Evolutionary conservation across 2,797 vertebrate species (phyloP), one percentile per base, ranked within the genome.

Genomic region (Bradypodion ventrale): DNA sequence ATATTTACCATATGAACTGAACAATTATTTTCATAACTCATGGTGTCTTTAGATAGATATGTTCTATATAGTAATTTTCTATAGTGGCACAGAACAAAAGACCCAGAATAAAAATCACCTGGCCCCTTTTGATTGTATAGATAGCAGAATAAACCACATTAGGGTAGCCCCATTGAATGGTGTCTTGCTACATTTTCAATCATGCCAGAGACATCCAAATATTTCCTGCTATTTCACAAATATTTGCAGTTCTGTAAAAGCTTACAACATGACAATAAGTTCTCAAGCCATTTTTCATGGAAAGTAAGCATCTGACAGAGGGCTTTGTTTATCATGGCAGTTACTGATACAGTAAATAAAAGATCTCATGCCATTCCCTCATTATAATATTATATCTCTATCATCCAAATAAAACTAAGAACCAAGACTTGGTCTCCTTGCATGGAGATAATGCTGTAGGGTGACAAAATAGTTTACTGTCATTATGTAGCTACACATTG

Each of bases 261-360:
- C 3, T 65, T 69, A 13, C 32, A 56, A 15, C 49, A 29, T 82
- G 35, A 60, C 70, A 86, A n/a, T 15, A 73, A 78, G 84, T 42
- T 65, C 80, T 83, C 40, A n/a, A 66, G 10, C 59, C 8, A 23
- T 77, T 29, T 32, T 75, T 90, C 81, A 81, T 75, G 46, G 60
- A 79, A 79, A 19, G 42, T 35, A 56, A 73, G 56, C 44, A 44
- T 62, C 68, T 78, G 8, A 60, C 40, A n/a, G n/a, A n/a, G n/a
- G 7, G 21, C 25, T 27, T 23, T 42, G 6, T 2, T 35, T 56
- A 60, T 40, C 6, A 13, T n/a, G 42, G 25, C 44, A 27, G 42
- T 40, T 44, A 13, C 73, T 35, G 44, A 10, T 2, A 19, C 7
- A 29, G 40, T 44, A 60, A 63, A 63, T 16, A 37, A 52, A 42